Evolutionary conservation across 2,888 invertebrate genomes (phyloP), one percentile per base, ranked within the genome.

Genomic region (Axea sp.): DNA sequence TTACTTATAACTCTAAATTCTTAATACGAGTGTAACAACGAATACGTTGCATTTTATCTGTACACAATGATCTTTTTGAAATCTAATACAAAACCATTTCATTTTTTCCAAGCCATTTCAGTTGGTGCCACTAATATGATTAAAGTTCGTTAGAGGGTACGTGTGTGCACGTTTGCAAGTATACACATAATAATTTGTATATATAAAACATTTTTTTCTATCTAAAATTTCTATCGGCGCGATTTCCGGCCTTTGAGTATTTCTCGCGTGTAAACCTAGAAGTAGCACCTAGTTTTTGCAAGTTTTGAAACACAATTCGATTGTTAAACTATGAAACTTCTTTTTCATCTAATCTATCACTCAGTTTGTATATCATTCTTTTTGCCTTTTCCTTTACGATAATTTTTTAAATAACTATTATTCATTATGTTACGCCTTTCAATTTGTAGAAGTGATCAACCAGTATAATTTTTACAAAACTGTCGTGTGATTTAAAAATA

Each of bases 221-320:
- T 51, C 62, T 62, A 62, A 62, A 62, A 31, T 51, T 62, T 62
- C 49, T 62, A 62, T 62, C 41, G 22, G 47, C 60, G 26, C 60
- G 19, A 35, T 37, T 37, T 60, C 12, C 39, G 22, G 41, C 41
- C 47, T 30, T 33, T 51, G 62, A 62, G 62, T 62, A 62, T 49
- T 39, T 41, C 49, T 62, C 49, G 39, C 49, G 24, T 62, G 41
- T 62, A 62, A 62, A 49, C 30, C 49, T 62, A 60, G 28, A 51
- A 62, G 22, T 62, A 62, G 62, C 62, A 62, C 62, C 62, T 62
- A 62, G 49, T 62, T 62, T 12, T 55, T 30, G 30, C 41, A 39
- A 19, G 30, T 41, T 39, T 51, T 41, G 0, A 55, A 55, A 55
- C 28, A 39, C 11, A 53, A 37, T 37, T 37, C 37, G 5, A 28